phyloP scores from a whole-genome alignment of 2,888 invertebrate genomes.

The Philopedon plagiatum region DNA sequence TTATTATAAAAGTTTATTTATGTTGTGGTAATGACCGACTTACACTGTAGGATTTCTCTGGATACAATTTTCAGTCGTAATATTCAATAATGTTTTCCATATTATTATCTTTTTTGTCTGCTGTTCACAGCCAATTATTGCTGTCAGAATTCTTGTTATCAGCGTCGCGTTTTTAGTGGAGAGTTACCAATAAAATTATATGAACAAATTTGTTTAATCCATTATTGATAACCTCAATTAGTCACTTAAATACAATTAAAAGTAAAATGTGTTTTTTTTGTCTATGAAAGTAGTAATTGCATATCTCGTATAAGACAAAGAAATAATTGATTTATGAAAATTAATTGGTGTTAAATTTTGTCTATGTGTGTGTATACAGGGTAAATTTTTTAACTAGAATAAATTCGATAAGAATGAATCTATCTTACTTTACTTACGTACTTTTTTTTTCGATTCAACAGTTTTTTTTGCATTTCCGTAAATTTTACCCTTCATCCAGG shows the following conservation, averaged over 20 bases:
- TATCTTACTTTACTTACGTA: too few species aligned
- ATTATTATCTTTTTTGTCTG: background rate
- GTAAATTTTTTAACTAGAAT: too few species aligned
- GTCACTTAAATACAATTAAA: background rate
- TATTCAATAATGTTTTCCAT: background rate
- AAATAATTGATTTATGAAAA: too few species aligned
- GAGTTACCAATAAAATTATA: background rate
- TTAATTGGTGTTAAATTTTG: too few species aligned
- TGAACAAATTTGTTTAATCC: background rate
- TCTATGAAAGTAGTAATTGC: too few species aligned
- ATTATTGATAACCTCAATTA: constrained; percentile 8
- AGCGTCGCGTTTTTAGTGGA: background rate
- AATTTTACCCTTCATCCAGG: too few species aligned
- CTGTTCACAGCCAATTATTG: background rate
- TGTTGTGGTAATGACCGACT: constrained; percentile 6
- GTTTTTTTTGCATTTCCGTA: too few species aligned
- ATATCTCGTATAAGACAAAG: too few species aligned
- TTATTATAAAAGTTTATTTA: constrained; percentile 3
- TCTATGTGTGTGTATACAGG: too few species aligned
- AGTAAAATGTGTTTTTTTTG: background rate
- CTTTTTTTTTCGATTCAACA: too few species aligned
- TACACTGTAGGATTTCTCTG: background rate
- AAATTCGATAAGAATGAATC: too few species aligned
- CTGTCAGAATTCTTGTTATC: background rate
- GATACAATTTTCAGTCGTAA: background rate